These are phyloP conservation scores for Amiota minor DNA, from an alignment of 2,888 invertebrate genomes.

Conservation along the genomic window DNA sequence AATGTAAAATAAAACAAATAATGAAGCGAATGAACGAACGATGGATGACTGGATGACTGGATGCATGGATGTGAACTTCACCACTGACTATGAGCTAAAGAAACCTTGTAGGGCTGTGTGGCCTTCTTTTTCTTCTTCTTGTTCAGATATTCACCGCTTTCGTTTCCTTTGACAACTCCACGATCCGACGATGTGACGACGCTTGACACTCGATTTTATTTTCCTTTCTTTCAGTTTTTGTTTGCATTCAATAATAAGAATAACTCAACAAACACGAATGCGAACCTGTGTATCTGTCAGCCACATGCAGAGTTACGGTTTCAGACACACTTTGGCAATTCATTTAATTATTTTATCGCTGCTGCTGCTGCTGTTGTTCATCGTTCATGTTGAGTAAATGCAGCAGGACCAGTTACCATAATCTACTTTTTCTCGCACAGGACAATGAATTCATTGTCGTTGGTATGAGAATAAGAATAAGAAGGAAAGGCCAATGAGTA, in stretches of 20 bases:
- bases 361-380: too few relatives aligned
- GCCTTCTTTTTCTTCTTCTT: constrained; percentile 5
- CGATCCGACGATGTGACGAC: not conserved
- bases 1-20: constrained; percentile 57
- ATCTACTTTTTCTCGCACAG: too few relatives aligned
- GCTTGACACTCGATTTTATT: not conserved
- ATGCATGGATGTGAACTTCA: too few relatives aligned
- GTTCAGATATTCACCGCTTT: not conserved
- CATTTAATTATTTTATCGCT: constrained; percentile 68
- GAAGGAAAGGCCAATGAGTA: not conserved
- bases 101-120: constrained; percentile 40
- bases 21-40: constrained; percentile 54
- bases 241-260: too few relatives aligned
- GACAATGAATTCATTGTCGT: too few relatives aligned
- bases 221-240: too few relatives aligned
- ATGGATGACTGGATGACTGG: constrained; percentile 34
- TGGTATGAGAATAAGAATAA: too few relatives aligned
- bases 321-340: constrained; percentile 68
- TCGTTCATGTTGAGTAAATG: too few relatives aligned
- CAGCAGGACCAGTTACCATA: constrained; percentile 6
- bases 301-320: constrained; percentile 39
- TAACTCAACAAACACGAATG: not conserved
- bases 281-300: constrained; percentile 30
- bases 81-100: constrained; percentile 11
- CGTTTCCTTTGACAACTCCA: not conserved